These are phyloP conservation scores for Scaptomyza polygonia DNA, from an alignment of 2,888 invertebrate genomes.

Conservation along the genomic window DNA sequence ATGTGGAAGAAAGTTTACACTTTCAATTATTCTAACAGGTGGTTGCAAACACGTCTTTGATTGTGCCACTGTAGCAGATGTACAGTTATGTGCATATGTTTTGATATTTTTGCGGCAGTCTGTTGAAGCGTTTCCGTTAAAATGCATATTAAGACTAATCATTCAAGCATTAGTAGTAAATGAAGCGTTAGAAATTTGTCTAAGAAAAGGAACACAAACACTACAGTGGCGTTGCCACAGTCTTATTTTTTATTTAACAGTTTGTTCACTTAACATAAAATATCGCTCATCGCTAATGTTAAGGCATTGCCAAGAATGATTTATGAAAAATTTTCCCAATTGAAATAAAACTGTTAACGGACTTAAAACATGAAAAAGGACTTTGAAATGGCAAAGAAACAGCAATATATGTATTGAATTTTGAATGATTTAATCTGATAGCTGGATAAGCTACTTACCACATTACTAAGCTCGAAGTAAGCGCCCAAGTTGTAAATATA, in stretches of 20 bases:
- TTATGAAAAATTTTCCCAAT: not conserved
- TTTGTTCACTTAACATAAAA: not conserved
- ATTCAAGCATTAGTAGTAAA: slow-evolving; percentile 19
- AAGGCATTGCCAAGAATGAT: not conserved
- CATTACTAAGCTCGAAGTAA: slow-evolving; percentile 53
- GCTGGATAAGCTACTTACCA: slow-evolving; percentile 47
- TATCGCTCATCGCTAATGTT: slow-evolving; percentile 2
- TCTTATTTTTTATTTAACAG: slow-evolving; percentile 2
- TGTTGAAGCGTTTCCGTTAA: slow-evolving; percentile 10
- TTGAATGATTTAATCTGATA: not conserved
- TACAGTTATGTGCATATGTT: not conserved
- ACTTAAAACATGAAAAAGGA: not conserved
- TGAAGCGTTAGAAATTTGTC: slow-evolving; percentile 20
- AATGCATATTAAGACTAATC: slow-evolving; percentile 39
- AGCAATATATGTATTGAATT: too few relatives aligned
- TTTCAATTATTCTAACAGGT: slow-evolving; percentile 53
- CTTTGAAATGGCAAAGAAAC: not conserved
- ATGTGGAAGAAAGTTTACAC: slow-evolving; percentile 19
- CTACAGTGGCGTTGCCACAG: slow-evolving; percentile 34
- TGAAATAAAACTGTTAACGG: not conserved
- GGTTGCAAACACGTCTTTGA: slow-evolving; percentile 38
- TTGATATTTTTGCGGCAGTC: slow-evolving; percentile 1
- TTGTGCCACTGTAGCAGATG: slow-evolving; percentile 5
- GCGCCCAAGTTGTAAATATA: slow-evolving; percentile 73
- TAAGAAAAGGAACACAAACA: slow-evolving; percentile 29